phyloP scores from a whole-genome alignment of 2,113 vertebrate genomes.

The Ploceus nigricollis region DNA sequence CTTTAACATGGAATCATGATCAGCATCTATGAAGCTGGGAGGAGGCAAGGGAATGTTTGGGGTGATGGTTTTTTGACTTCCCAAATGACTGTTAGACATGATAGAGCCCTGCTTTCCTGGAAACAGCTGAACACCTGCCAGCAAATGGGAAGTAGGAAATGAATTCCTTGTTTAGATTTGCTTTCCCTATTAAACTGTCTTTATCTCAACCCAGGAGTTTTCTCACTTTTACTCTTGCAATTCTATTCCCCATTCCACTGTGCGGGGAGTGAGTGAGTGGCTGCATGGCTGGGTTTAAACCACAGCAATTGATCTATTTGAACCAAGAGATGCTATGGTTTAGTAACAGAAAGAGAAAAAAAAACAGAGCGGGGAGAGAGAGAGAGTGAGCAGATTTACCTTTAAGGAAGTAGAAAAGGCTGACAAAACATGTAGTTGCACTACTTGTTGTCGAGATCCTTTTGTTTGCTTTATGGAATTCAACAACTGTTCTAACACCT shows the following conservation, averaged over 20 bases:
- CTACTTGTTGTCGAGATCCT: slow-evolving; percentile 82
- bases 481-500: slow-evolving; percentile 84
- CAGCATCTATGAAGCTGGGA: not conserved
- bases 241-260: not conserved
- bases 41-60: not conserved
- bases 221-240: not conserved
- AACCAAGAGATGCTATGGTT: not conserved
- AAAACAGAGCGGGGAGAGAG: not conserved
- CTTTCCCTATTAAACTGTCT: not conserved
- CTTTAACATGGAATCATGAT: not conserved
- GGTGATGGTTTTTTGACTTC: not conserved
- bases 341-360: not conserved
- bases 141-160: not conserved
- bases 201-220: not conserved
- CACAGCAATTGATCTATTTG: not conserved
- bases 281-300: not conserved
- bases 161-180: not conserved
- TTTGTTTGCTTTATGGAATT: slow-evolving; percentile 85
- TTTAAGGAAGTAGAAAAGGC: slow-evolving; percentile 87
- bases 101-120: not conserved
- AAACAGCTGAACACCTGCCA: not conserved
- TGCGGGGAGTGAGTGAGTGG: accelerated
- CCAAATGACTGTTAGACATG: not conserved
- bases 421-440: slow-evolving; percentile 82
- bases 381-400: slow-evolving; percentile 68